Conservation (phyloP, 2,113 vertebrate species). For the Clinocottus analis region DNA sequence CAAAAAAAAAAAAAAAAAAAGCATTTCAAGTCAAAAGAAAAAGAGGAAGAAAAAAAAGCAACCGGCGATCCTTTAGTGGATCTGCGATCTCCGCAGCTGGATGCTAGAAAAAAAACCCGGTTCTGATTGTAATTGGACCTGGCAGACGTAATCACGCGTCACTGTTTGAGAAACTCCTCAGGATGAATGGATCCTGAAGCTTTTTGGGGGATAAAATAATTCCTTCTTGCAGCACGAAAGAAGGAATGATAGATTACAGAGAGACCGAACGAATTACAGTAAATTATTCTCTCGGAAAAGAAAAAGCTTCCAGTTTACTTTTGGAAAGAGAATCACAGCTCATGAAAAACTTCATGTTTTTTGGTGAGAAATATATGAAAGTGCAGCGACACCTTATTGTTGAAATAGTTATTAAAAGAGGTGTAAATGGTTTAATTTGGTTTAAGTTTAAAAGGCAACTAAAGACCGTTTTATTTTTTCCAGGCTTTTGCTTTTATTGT, state of each 20-base stretch:
- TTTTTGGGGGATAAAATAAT: slow-evolving; percentile 12
- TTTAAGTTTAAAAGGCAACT: too few relatives aligned
- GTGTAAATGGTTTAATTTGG: too few relatives aligned
- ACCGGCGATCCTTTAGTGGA: too few relatives aligned
- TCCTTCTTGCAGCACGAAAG: background rate
- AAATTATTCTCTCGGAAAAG: background rate
- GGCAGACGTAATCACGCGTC: slow-evolving; percentile 39
- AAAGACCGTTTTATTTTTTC: too few relatives aligned
- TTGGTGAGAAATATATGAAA: background rate
- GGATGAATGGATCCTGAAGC: slow-evolving; percentile 15
- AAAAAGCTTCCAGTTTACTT: background rate
- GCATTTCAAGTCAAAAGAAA: slow-evolving; percentile 8
- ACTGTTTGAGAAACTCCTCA: slow-evolving; percentile 10
- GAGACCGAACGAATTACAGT: background rate
- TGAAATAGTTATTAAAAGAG: too few relatives aligned
- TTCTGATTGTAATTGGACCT: slow-evolving; percentile 27
- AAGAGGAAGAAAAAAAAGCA: slow-evolving; percentile 12
- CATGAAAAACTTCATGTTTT: background rate
- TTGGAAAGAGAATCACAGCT: background rate
- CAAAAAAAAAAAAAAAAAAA: too few relatives aligned
- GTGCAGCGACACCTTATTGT: background rate
- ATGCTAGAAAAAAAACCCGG: background rate
- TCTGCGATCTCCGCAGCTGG: slow-evolving; percentile 43
- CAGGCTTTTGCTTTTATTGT: too few relatives aligned
- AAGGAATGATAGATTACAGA: slow-evolving; percentile 20